A percentile compares a stretch with the other conserved stretches of the same genome.
These are phyloP conservation scores for honey bee (Apis mellifera) DNA, from an alignment of 1,140 invertebrate genomes.

Conservation along the genomic window DNA sequence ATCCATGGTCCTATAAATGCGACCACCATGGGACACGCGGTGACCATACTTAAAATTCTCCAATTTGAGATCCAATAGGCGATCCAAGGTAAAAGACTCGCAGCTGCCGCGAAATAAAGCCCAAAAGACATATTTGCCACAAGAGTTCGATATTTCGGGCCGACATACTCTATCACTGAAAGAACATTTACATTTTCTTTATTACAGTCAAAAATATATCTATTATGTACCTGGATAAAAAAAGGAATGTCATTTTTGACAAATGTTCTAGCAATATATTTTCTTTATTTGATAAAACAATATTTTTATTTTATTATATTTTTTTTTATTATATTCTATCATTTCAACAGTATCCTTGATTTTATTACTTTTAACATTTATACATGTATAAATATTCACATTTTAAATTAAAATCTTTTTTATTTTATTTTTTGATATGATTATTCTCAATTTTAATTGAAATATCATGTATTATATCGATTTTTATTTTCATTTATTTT, in stretches of 20 bases:
- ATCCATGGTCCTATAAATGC: constrained; percentile 87
- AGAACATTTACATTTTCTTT: not conserved
- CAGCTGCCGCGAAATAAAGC: constrained; percentile 91
- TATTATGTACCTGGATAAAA: too few species aligned
- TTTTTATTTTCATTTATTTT: too few species aligned
- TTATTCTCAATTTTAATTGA: too few species aligned
- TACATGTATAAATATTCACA: too few species aligned
- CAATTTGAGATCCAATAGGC: constrained; percentile 89
- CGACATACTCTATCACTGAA: constrained; percentile 92
- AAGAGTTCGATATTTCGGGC: constrained; percentile 91
- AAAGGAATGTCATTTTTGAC: too few species aligned
- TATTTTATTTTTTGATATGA: too few species aligned
- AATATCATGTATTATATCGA: too few species aligned
- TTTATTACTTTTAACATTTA: not conserved
- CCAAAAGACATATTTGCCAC: constrained; percentile 95
- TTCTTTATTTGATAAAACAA: not conserved
- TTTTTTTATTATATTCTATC: too few species aligned
- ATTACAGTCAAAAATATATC: not conserved
- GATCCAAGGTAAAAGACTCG: constrained; percentile 90
- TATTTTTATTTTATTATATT: too few species aligned
- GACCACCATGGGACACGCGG: constrained; percentile 87
- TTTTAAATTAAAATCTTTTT: too few species aligned
- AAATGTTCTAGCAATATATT: not conserved
- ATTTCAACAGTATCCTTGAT: not conserved
- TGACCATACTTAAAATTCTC: constrained; percentile 88